phyloP scores from a whole-genome alignment of 2,113 vertebrate species.

The Cyprinodon tularosa region DNA sequence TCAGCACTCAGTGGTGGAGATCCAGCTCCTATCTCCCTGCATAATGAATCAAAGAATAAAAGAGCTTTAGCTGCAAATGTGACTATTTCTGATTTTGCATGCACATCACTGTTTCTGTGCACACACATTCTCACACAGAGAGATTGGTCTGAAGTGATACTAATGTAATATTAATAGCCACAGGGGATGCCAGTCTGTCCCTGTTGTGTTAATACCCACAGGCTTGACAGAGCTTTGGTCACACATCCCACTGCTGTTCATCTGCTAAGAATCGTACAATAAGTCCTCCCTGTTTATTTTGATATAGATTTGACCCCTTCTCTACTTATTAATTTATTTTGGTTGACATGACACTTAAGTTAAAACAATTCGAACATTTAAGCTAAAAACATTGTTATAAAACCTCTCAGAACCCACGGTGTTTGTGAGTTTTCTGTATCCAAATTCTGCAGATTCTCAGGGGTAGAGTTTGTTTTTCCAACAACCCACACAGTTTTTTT shows the following conservation, averaged over 20 bases:
- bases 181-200: conserved; percentile 72
- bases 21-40: conserved; percentile 51
- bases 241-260: conserved; percentile 74
- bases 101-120: conserved; percentile 6
- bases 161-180: conserved; percentile 80
- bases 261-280: conserved; percentile 72
- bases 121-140: conserved; percentile 26
- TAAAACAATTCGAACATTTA: background rate
- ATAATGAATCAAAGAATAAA: conserved; percentile 66
- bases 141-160: conserved; percentile 77
- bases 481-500: background rate
- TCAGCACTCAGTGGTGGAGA: conserved; percentile 55
- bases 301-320: conserved; percentile 41
- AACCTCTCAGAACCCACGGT: background rate
- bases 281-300: conserved; percentile 70
- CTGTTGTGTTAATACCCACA: conserved; percentile 72
- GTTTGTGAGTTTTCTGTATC: background rate
- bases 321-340: conserved; percentile 2
- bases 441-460: background rate
- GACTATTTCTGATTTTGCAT: conserved; percentile 45
- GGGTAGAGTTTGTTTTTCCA: background rate
- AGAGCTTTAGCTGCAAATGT: conserved; percentile 41
- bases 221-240: conserved; percentile 78
- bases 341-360: background rate
- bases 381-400: background rate